phyloP scores from a whole-genome alignment of 1,140 invertebrate species.

The Odontomachus brunneus region DNA sequence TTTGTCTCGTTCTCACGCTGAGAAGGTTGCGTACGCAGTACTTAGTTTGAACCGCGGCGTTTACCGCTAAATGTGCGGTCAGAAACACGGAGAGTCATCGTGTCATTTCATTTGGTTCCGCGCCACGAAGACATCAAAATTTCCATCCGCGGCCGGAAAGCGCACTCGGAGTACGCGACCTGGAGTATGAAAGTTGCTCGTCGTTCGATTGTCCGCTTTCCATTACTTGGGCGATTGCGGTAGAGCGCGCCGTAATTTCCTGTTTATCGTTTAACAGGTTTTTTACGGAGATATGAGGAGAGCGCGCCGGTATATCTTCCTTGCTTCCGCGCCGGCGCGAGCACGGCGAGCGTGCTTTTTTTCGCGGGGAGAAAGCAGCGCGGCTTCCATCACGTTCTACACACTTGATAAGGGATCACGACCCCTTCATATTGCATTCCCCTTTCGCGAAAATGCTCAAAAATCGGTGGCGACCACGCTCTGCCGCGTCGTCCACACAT shows the following conservation, averaged over 20 bases:
- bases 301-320: neutral
- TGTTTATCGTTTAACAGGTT: constrained; percentile 17
- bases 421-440: neutral
- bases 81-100: too few relatives aligned
- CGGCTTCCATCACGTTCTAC: neutral
- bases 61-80: too few relatives aligned
- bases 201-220: constrained; percentile 1
- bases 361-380: constrained; percentile 21
- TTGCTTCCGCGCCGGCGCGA: neutral
- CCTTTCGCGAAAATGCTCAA: constrained; percentile 8
- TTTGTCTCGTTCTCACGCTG: too few relatives aligned
- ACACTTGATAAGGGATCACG: constrained; percentile 16
- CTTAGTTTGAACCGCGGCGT: too few relatives aligned
- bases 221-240: constrained; percentile 3
- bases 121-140: neutral
- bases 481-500: neutral
- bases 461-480: neutral
- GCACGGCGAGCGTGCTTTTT: neutral
- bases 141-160: neutral
- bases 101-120: too few relatives aligned
- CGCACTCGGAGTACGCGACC: too few relatives aligned
- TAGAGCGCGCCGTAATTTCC: neutral
- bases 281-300: neutral
- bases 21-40: too few relatives aligned
- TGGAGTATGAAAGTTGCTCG: neutral